Percentiles rank a stretch among this genome's conserved stretches.
phyloP scores from a whole-genome alignment of 1,140 invertebrate species.

The Triops cancriformis region DNA sequence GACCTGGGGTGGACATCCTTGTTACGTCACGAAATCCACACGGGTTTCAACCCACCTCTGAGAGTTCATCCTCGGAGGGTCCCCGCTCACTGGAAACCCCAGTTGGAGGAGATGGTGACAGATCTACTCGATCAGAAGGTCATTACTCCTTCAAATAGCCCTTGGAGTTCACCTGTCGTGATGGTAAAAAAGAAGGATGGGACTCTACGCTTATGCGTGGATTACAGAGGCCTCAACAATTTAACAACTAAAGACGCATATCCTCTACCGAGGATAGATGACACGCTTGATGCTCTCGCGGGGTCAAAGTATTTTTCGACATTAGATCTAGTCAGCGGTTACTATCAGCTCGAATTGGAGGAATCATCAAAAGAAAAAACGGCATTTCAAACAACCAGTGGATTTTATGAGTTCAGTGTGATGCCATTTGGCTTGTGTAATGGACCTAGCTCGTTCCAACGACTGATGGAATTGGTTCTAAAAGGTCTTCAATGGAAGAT shows the following conservation, averaged over 20 bases:
- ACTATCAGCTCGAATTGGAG: slow-evolving; percentile 40
- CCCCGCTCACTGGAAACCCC: background rate
- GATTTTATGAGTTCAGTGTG: too few relatives aligned
- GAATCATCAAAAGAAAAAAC: slow-evolving; percentile 37
- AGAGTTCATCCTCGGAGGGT: background rate
- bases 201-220: too few relatives aligned
- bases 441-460: slow-evolving; percentile 30
- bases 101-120: background rate
- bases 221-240: too few relatives aligned
- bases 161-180: slow-evolving; percentile 26
- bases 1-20: background rate
- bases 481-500: slow-evolving; percentile 25
- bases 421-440: too few relatives aligned
- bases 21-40: background rate
- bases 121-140: slow-evolving; percentile 21
- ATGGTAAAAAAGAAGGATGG: slow-evolving; percentile 33
- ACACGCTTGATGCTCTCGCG: slow-evolving; percentile 35
- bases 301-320: slow-evolving; percentile 33
- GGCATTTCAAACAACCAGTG: slow-evolving; percentile 37
- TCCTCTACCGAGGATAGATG: too few relatives aligned
- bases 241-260: too few relatives aligned
- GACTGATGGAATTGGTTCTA: slow-evolving; percentile 30
- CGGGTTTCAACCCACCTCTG: background rate
- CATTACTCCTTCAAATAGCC: slow-evolving; percentile 20
- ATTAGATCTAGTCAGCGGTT: slow-evolving; percentile 35